phyloP scores from a whole-genome alignment of 2,113 vertebrate species.

The Tonatia bakeri region DNA sequence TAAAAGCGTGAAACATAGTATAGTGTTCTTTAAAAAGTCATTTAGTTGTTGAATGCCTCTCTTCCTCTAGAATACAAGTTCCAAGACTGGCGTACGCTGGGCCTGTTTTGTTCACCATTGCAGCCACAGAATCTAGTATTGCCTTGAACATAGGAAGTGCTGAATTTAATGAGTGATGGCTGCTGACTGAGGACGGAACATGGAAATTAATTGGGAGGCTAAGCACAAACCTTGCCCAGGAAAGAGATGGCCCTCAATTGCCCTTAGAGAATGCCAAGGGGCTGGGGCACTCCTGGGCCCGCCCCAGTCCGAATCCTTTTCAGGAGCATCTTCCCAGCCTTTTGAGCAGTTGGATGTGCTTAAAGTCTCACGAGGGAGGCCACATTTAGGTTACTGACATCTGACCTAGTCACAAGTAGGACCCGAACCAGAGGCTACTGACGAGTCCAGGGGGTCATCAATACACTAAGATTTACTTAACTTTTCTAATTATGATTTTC shows the following conservation, averaged over 20 bases:
- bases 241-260: neutral
- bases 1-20: neutral
- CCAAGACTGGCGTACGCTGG: neutral
- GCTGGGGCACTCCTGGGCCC: fast-evolving
- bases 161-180: neutral
- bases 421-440: neutral
- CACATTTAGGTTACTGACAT: no score
- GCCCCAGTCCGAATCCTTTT: neutral
- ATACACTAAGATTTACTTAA: neutral
- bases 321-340: neutral
- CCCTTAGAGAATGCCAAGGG: neutral
- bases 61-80: neutral
- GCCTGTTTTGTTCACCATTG: neutral
- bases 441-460: neutral
- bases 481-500: neutral
- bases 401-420: neutral
- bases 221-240: neutral
- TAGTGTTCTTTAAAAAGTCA: neutral
- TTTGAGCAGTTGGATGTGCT: neutral
- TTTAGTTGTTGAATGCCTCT: neutral
- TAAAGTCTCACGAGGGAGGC: neutral
- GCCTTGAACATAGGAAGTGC: neutral
- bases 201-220: neutral
- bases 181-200: neutral
- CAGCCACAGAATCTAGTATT: neutral